Conservation (phyloP, 92 coral and sea anemone genomes). For the Isaurus tuberculatus region DNA sequence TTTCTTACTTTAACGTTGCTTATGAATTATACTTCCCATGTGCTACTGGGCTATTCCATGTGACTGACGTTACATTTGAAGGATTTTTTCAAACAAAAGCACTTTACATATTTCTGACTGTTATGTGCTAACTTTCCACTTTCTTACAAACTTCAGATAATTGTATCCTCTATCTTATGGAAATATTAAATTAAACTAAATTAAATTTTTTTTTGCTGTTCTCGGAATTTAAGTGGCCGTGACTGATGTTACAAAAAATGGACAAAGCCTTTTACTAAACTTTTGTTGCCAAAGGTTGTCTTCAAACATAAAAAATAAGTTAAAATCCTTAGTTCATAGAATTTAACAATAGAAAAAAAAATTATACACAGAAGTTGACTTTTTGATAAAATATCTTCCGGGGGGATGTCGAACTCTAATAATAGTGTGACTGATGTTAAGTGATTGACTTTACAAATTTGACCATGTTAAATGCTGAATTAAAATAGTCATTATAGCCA, state of each 20-base stretch:
- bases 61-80: constrained; percentile 38
- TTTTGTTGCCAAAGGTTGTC: constrained; percentile 37
- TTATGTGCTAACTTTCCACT: constrained; percentile 42
- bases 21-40: too few species aligned
- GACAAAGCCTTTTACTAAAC: constrained; percentile 24
- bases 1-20: too few species aligned
- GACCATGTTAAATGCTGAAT: constrained; percentile 29
- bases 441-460: constrained; percentile 30
- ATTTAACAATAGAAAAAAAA: constrained; percentile 38
- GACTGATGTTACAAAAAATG: constrained; percentile 57
- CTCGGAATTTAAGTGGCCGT: constrained; percentile 40
- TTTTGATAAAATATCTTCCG: constrained; percentile 42
- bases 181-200: constrained; percentile 34
- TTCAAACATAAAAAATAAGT: constrained; percentile 31
- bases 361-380: constrained; percentile 43
- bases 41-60: constrained; percentile 14
- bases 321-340: constrained; percentile 41
- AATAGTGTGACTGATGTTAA: constrained; percentile 42
- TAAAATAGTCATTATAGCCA: constrained; percentile 37
- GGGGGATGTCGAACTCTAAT: constrained; percentile 28
- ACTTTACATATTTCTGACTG: constrained; percentile 34
- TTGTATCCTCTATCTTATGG: constrained; percentile 38
- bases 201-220: constrained; percentile 35
- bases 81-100: constrained; percentile 42
- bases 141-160: constrained; percentile 38